These are phyloP conservation scores for Harmothoe impar DNA, from an alignment of 2,888 invertebrate species.

Conservation along the genomic window DNA sequence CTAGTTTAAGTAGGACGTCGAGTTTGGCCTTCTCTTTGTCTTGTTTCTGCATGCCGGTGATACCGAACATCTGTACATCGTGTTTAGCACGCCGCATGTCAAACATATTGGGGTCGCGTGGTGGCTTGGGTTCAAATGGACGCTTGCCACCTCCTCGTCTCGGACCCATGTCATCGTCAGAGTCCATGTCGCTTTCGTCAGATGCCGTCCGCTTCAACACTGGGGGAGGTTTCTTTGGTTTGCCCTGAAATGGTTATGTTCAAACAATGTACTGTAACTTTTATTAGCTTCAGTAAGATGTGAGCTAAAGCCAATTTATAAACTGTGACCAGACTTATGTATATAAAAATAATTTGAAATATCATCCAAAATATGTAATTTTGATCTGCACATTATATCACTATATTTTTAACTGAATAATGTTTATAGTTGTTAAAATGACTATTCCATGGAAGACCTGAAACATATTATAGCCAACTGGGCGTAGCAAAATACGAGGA, in stretches of 20 bases:
- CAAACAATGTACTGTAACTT: no score
- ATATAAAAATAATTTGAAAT: no score
- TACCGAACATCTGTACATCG: slow-evolving; percentile 93
- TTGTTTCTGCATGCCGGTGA: slow-evolving; percentile 89
- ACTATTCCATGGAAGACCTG: no score
- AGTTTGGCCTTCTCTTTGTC: slow-evolving; percentile 91
- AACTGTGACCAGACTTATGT: no score
- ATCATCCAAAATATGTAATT: no score
- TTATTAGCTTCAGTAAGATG: no score
- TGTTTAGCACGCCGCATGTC: slow-evolving; percentile 90
- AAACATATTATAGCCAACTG: no score
- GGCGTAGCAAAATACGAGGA: no score
- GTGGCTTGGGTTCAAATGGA: neutral
- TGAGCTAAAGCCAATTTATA: no score
- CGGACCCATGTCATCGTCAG: neutral
- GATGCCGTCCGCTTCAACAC: slow-evolving; percentile 60
- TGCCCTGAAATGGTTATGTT: neutral
- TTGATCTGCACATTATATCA: no score
- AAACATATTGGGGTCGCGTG: slow-evolving; percentile 76
- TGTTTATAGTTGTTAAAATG: no score
- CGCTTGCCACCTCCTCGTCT: neutral
- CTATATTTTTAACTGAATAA: no score
- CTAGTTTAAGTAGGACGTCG: slow-evolving; percentile 90
- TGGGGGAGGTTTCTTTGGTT: neutral
- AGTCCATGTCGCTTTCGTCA: neutral